Evolutionary conservation across 2,113 vertebrate genomes (phyloP).

Genomic region (Oophaga pumilio): DNA sequence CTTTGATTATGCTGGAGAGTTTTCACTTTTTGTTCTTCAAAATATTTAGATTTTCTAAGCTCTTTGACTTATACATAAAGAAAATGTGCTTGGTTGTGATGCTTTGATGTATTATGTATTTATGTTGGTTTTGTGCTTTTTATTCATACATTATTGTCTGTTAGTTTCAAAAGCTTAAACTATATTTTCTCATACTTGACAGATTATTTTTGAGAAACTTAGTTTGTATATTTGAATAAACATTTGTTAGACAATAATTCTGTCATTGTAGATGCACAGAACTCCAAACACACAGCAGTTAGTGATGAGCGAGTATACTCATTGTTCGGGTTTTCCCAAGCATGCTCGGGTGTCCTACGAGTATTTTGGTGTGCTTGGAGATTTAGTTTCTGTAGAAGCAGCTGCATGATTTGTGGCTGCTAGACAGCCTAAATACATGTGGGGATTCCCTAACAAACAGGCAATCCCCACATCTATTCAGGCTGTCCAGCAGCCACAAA

Average conservation of each 20-base stretch:
- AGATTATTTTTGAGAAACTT: background rate
- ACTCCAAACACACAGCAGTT: fast-evolving
- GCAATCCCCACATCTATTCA: no score
- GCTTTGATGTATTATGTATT: conserved; percentile 14
- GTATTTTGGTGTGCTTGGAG: no score
- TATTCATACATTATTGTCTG: background rate
- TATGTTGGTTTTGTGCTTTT: background rate
- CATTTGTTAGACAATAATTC: background rate
- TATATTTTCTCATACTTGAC: background rate
- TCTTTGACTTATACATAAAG: background rate
- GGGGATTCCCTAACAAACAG: no score
- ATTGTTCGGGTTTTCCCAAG: no score
- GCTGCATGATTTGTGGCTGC: no score
- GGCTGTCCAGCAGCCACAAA: no score
- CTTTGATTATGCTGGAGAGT: background rate
- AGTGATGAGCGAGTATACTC: background rate
- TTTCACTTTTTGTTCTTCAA: background rate
- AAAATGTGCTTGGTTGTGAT: background rate
- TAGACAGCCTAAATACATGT: no score
- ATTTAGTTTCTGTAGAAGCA: no score
- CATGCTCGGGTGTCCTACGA: no score
- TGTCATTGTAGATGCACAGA: background rate
- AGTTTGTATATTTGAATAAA: background rate
- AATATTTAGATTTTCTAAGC: background rate
- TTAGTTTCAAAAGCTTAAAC: conserved; percentile 40